phyloP scores from a whole-genome alignment of 2,113 vertebrate species.

The Fregata magnificens region DNA sequence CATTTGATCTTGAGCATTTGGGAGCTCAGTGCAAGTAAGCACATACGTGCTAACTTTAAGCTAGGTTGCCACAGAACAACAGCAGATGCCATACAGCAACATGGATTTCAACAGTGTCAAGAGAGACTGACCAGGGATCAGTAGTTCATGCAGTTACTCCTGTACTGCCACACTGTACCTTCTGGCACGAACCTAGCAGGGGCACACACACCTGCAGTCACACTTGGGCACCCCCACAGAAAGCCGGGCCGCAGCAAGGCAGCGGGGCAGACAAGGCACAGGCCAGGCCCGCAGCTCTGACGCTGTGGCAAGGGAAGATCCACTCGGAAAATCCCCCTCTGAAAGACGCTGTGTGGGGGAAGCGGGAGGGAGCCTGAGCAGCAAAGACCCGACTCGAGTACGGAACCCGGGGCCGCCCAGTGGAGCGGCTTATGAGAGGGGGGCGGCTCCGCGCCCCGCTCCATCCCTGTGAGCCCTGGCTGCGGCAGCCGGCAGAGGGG shows the following conservation, averaged over 20 bases:
- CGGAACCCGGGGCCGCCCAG: neutral
- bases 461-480: neutral
- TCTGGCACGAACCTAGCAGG: neutral
- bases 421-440: neutral
- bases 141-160: neutral
- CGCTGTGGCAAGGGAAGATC: neutral
- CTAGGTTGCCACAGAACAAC: neutral
- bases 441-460: neutral
- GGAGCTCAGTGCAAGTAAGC: neutral
- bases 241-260: neutral
- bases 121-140: neutral
- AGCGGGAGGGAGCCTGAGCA: neutral
- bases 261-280: fast-evolving
- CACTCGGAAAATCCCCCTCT: neutral
- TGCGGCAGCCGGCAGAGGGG: neutral
- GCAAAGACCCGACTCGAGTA: neutral
- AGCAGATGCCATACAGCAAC: neutral
- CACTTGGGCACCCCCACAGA: neutral
- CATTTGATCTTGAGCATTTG: neutral
- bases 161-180: neutral
- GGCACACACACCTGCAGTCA: neutral
- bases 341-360: neutral
- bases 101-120: fast-evolving
- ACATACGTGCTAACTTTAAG: neutral
- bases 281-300: neutral